Percentiles rank a stretch among this genome's conserved stretches.
Conservation (phyloP, 2,888 invertebrate species). For the Ophioninae sp. region DNA sequence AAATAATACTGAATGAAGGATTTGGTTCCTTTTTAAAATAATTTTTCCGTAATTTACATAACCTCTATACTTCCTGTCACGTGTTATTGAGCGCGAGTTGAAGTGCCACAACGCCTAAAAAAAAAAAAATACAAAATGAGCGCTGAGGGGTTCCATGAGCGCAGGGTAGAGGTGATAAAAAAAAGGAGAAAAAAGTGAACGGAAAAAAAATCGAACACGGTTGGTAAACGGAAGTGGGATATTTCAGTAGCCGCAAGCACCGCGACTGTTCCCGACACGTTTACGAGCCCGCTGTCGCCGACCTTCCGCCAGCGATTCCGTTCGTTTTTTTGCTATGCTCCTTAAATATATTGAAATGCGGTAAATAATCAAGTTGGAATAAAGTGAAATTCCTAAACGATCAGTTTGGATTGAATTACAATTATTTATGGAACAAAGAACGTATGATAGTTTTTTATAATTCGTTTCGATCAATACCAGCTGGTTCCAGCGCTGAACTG, state of each 20-base stretch:
- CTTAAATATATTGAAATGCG: constrained; percentile 45
- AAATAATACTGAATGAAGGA: not conserved
- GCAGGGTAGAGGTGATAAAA: constrained; percentile 54
- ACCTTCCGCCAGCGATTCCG: constrained; percentile 38
- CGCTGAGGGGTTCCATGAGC: constrained; percentile 25
- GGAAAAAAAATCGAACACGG: constrained; percentile 2
- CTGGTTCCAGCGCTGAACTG: not conserved
- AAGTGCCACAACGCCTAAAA: constrained; percentile 7
- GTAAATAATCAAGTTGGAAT: constrained; percentile 40
- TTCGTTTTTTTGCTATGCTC: constrained; percentile 27
- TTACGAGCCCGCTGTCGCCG: constrained; percentile 57
- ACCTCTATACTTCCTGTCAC: not conserved
- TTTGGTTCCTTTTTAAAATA: not conserved
- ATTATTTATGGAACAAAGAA: not conserved
- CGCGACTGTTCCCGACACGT: constrained; percentile 61
- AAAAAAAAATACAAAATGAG: constrained; percentile 43
- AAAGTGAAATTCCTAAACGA: not conserved
- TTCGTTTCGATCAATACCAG: not conserved
- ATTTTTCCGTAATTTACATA: not conserved
- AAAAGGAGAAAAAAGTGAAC: constrained; percentile 26
- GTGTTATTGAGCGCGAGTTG: constrained; percentile 23
- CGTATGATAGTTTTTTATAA: too few species aligned
- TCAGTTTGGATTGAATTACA: not conserved
- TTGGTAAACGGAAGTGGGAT: constrained; percentile 56
- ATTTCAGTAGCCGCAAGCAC: constrained; percentile 59